Percentiles rank a stretch among this genome's conserved stretches.
phyloP scores from a whole-genome alignment of 1,140 invertebrate genomes.

The Drosophila miranda region DNA sequence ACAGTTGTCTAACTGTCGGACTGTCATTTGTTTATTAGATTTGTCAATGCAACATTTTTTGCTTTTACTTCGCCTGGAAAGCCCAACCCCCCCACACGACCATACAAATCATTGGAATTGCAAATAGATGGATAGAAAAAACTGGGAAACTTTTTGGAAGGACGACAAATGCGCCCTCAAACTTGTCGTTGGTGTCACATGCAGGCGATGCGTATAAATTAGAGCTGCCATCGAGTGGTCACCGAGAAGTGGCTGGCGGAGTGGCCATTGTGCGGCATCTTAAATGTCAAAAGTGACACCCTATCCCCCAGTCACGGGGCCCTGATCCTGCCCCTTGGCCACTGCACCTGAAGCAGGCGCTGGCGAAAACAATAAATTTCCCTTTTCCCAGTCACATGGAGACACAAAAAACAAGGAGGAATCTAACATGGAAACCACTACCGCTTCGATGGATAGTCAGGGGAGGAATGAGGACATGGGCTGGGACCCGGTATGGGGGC shows the following conservation, averaged over 20 bases:
- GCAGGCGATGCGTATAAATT: constrained; percentile 79
- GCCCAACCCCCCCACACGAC: constrained; percentile 11
- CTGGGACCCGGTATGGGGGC: constrained; percentile 11
- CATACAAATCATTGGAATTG: constrained; percentile 76
- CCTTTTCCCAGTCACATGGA: constrained; percentile 47
- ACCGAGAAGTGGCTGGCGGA: constrained; percentile 10
- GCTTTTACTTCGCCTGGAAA: constrained; percentile 6
- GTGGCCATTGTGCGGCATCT: constrained; percentile 76
- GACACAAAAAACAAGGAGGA: constrained; percentile 45
- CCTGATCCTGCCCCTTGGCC: constrained; percentile 30
- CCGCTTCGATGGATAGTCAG: constrained; percentile 19
- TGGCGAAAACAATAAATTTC: constrained; percentile 73
- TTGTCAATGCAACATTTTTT: constrained; percentile 74
- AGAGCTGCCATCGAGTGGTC: constrained; percentile 36
- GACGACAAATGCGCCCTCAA: constrained; percentile 64
- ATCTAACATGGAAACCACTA: constrained; percentile 18
- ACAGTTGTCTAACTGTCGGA: constrained; percentile 29
- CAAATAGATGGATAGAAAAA: constrained; percentile 60
- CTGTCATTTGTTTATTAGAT: constrained; percentile 73
- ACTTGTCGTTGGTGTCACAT: constrained; percentile 65
- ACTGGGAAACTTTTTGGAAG: constrained; percentile 35
- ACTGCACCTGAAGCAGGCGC: constrained; percentile 65
- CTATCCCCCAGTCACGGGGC: constrained; percentile 28
- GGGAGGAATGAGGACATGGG: constrained; percentile 4
- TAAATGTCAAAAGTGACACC: constrained; percentile 79